Evolutionary conservation across 2,113 vertebrate genomes (phyloP), one percentile per base, ranked within the genome.

Genomic region (Nansenia antarctica): DNA sequence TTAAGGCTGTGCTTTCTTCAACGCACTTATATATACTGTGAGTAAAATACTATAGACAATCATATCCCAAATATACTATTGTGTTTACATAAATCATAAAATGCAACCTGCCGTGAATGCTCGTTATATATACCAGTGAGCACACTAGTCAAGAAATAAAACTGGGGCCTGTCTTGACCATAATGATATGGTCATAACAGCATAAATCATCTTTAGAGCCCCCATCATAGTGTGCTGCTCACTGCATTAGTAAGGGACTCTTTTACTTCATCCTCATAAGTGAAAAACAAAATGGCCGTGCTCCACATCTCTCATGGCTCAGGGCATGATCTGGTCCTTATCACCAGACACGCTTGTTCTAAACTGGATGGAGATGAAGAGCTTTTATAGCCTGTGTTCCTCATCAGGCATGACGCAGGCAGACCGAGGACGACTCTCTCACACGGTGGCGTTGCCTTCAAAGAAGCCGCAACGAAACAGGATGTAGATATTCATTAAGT

Each of bases 251-350:
- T 53, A 11, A 52, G n/a, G 11, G 15, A 35, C n/a, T 34, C 58
- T 58, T 63, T 77, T 61, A 78, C 31, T 82, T 78, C 76, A n/a
- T 77, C 67, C 57, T 60, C 76, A 74, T 73, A 74, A 61, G 72
- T 69, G 74, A 24, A 79, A n/a, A 79, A 79, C 69, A 77, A 82
- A 82, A 82, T 76, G 78, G 72, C 71, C 83, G 49, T 3, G 69
- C 76, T 75, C 63, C 69, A 64, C n/a, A 2, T 67, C 72, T 54
- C 72, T 53, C 4, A 8, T 62, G 54, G 73, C 72, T 69, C 65
- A 14, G 42, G 77, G 55, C 63, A 70, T 70, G 67, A 82, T 69
- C 70, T 27, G 62, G 35, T 72, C 62, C 77, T 89, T 79, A 84
- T 85, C 82, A 71, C 73, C 12, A 45, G 77, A 65, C 39, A 74